Conservation (phyloP, 2,888 invertebrate genomes). For the Yponomeuta cagnagella region DNA sequence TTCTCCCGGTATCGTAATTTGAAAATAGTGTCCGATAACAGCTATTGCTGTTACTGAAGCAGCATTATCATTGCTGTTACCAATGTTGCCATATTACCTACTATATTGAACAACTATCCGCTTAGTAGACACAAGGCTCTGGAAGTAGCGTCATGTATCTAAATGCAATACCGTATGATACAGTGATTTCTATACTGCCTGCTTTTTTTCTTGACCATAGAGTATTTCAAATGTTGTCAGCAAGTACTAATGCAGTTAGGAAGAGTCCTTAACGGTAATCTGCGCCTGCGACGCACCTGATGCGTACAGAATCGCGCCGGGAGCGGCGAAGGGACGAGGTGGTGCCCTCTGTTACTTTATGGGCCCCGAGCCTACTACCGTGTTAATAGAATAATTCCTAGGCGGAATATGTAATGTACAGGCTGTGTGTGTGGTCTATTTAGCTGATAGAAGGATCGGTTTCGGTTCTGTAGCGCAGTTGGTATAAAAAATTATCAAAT, state of each 20-base stretch:
- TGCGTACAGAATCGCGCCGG: conserved; percentile 36
- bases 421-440: neutral
- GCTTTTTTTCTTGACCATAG: neutral
- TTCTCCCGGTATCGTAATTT: no score
- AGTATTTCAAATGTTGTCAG: no score
- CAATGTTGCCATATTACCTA: no score
- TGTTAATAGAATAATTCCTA: neutral
- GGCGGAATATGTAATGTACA: neutral
- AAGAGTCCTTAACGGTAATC: conserved; percentile 8
- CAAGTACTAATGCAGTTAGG: neutral
- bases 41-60: no score
- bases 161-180: no score
- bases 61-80: no score
- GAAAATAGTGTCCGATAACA: no score
- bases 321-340: conserved; percentile 27
- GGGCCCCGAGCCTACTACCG: neutral
- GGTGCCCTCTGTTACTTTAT: neutral
- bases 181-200: neutral
- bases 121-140: no score
- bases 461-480: no score
- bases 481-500: no score
- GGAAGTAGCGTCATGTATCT: no score
- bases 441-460: neutral
- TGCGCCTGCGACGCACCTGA: conserved; percentile 51
- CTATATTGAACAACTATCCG: no score